Evolutionary conservation across 2,113 vertebrate species (phyloP).

Genomic region (Toxotes jaculatrix): DNA sequence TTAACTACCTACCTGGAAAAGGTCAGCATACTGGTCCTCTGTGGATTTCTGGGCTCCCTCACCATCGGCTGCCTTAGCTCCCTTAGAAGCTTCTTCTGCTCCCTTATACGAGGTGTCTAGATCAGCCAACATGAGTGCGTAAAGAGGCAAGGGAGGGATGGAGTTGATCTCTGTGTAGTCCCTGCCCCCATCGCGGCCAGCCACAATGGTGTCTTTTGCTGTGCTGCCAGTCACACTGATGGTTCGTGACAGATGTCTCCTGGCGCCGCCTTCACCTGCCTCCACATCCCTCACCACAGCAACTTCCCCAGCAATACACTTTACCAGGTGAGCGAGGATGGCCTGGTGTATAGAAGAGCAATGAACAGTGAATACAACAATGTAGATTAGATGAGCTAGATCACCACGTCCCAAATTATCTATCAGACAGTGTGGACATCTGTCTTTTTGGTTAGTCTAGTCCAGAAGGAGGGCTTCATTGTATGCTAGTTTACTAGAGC

Average conservation of each 20-base stretch:
- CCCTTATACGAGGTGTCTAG: slow-evolving; percentile 91
- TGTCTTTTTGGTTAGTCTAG: neutral
- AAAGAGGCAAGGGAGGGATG: slow-evolving; percentile 93
- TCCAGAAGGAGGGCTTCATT: neutral
- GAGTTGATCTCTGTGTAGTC: slow-evolving; percentile 99
- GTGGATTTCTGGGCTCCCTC: slow-evolving; percentile 80
- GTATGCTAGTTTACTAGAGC: too few species aligned
- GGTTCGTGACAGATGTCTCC: slow-evolving; percentile 95
- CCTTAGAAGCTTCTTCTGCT: slow-evolving; percentile 88
- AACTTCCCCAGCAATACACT: slow-evolving; percentile 98
- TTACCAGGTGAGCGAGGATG: slow-evolving; percentile 97
- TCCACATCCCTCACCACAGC: slow-evolving; percentile 95
- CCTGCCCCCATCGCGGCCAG: slow-evolving; percentile 94
- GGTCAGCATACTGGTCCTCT: slow-evolving; percentile 93
- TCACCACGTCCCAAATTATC: neutral
- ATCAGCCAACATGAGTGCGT: slow-evolving; percentile 93
- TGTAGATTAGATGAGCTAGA: neutral
- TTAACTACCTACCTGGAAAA: slow-evolving; percentile 88
- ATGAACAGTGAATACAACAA: neutral
- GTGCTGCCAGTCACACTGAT: slow-evolving; percentile 99
- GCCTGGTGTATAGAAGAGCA: slow-evolving; percentile 74
- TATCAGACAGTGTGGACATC: neutral
- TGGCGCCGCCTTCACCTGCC: slow-evolving; percentile 90
- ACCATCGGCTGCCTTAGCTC: slow-evolving; percentile 83
- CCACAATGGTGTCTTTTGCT: slow-evolving; percentile 95